Evolutionary conservation across 2,113 vertebrate genomes (phyloP), one percentile per base, ranked within the genome.

Genomic region (Ochotona princeps): DNA sequence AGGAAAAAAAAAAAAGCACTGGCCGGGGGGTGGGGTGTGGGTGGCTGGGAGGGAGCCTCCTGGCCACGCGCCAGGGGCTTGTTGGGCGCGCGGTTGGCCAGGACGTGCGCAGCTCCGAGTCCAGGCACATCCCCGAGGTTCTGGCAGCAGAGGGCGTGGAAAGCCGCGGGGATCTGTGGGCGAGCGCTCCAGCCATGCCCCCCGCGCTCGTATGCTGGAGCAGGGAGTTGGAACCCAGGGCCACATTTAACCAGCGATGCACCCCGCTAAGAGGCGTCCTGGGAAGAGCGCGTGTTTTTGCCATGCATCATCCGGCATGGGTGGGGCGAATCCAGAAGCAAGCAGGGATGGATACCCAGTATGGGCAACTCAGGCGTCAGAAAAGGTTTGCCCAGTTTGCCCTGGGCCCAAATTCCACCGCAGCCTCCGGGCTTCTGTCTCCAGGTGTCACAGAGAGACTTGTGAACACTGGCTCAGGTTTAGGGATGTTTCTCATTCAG

Each of bases 11-110:
- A 35, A 54, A 57, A 65, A 78, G 92, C 80, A 30, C 83, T 76
- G 91, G 70, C 47, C 79, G 90, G 92, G 98, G 98, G 98, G 54
- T 5, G 54, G 54, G 54, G 38, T 44, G 38, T n/a, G 97, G 97
- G 98, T 96, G 97, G 97, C 98, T 82, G 92, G 32, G 94, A 97
- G 96, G 96, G 91, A 97, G 97, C 74, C 73, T 95, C 76, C 96
- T 97, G 98, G 98, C 97, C 5, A 28, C 79, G 17, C 1, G 97
- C 98, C 98, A 97, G 92, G 74, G 93, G 96, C 95, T 98, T 94
- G 98, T 97, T 97, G 97, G 79, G 94, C 92, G 94, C 35, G 93
- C 89, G 79, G 95, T 91, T 69, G 97, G 76, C 97, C 49, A 12
- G 96, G 97, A 94, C 94, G 94, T 95, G 92, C 95, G 91, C 96